Percentiles rank a stretch among this genome's conserved stretches.
These are phyloP conservation scores for Zaprionus lineosus DNA, from an alignment of 2,888 invertebrate genomes.

Conservation along the genomic window DNA sequence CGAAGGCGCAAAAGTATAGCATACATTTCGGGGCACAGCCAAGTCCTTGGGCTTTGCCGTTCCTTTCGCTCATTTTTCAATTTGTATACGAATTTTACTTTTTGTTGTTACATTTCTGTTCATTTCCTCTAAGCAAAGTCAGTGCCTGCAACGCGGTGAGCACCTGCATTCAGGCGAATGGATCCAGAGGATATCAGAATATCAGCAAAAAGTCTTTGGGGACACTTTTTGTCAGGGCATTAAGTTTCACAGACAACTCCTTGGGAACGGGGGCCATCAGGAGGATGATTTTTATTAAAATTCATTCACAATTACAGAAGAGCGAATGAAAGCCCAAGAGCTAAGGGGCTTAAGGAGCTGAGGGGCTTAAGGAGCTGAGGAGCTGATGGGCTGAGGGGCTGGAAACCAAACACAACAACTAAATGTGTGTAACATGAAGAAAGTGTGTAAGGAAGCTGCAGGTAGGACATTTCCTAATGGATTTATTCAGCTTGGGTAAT, in stretches of 20 bases:
- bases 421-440: too few relatives aligned
- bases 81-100: slow-evolving; percentile 56
- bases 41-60: slow-evolving; percentile 17
- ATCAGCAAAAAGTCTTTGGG: slow-evolving; percentile 15
- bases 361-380: too few relatives aligned
- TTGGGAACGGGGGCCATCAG: slow-evolving; percentile 15
- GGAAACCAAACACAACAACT: too few relatives aligned
- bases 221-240: slow-evolving; percentile 44
- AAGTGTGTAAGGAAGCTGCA: too few relatives aligned
- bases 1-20: slow-evolving; percentile 25
- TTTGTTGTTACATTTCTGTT: slow-evolving; percentile 63
- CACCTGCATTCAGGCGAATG: slow-evolving; percentile 29
- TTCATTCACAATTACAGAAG: slow-evolving; percentile 36
- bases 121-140: slow-evolving; percentile 70
- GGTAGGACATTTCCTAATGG: too few relatives aligned
- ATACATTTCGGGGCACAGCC: slow-evolving; percentile 37
- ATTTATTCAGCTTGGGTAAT: too few relatives aligned
- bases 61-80: slow-evolving; percentile 12
- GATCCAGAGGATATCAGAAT: slow-evolving; percentile 6
- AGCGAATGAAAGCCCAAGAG: neutral
- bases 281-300: slow-evolving; percentile 47
- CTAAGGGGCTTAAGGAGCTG: too few relatives aligned
- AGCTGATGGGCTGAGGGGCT: too few relatives aligned
- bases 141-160: slow-evolving; percentile 50
- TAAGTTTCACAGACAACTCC: slow-evolving; percentile 51